Evolutionary conservation across 2,113 vertebrate species (phyloP), one percentile per base, ranked within the genome.

Genomic region (Urocolius indicus): DNA sequence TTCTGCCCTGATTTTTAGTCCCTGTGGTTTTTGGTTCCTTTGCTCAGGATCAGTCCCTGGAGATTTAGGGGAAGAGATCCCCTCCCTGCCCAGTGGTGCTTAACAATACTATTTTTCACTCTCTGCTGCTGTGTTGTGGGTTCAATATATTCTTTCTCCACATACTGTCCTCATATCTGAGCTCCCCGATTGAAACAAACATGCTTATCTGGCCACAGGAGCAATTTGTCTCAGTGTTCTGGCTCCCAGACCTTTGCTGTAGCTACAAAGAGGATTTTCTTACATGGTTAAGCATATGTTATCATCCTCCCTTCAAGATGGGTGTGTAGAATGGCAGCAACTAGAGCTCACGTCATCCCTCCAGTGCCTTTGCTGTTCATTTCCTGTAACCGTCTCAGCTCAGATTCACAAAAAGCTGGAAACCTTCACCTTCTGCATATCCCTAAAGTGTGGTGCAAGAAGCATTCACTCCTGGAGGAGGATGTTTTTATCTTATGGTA

Each of bases 51-150:
- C 30, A 21, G 49, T 22, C 41, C 41, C 46, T 13, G 12, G 65
- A 19, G 23, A 21, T 5, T 26, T 38, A 71, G 16, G 13, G 27
- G 16, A 45, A 7, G 4, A 3, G 7, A 46, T n/a, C n/a, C 61
- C 11, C 12, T 69, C 19, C 21, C 43, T 38, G 34, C 4, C 82
- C 36, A 30, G 45, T 0, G 2, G 41, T 67, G 54, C 65, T 34
- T 59, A 72, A 58, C 0, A 0, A 22, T 61, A 52, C 10, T 0
- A 0, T 29, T 68, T 90, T 29, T 75, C 30, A 87, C 20, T 8
- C 41, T 86, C 57, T 68, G 46, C 41, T 52, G 38, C 16, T 38
- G 46, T 57, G 26, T 7, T 1, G 1, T 45, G 23, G 13, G 24
- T 17, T 91, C 54, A 36, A 58, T 19, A 27, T 36, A 49, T 27